These are phyloP conservation scores for Physeter macrocephalus DNA, from an alignment of 2,113 vertebrate species.

Conservation along the genomic window DNA sequence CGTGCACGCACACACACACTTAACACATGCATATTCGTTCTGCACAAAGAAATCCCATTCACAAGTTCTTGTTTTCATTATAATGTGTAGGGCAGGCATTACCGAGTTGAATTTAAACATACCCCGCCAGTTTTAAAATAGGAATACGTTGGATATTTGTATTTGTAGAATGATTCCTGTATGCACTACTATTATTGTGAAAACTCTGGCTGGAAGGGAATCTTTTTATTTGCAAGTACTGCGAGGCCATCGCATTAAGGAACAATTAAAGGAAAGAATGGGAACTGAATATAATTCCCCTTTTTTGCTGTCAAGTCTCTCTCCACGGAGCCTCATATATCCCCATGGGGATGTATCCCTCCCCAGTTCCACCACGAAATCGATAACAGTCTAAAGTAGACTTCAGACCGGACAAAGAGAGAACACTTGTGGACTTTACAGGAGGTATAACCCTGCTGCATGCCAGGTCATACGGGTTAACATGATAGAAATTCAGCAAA, in stretches of 20 bases:
- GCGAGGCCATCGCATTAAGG: accelerated
- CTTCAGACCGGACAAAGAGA: not conserved
- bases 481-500: not conserved
- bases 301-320: not conserved
- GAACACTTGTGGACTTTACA: not conserved
- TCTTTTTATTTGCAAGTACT: not conserved
- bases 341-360: not conserved
- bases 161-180: not conserved
- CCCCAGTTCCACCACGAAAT: not conserved
- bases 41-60: not conserved
- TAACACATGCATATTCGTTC: not conserved
- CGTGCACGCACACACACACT: accelerated
- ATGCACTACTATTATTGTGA: not conserved
- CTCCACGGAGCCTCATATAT: not conserved
- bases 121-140: not conserved
- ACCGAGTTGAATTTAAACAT: not conserved
- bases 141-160: not conserved
- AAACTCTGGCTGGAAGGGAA: not conserved
- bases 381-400: not conserved
- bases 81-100: not conserved
- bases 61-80: not conserved
- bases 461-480: not conserved
- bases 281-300: not conserved
- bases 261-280: not conserved
- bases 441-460: not conserved